Conservation (phyloP, 1,140 invertebrate genomes). For the Meteorus sp. region DNA sequence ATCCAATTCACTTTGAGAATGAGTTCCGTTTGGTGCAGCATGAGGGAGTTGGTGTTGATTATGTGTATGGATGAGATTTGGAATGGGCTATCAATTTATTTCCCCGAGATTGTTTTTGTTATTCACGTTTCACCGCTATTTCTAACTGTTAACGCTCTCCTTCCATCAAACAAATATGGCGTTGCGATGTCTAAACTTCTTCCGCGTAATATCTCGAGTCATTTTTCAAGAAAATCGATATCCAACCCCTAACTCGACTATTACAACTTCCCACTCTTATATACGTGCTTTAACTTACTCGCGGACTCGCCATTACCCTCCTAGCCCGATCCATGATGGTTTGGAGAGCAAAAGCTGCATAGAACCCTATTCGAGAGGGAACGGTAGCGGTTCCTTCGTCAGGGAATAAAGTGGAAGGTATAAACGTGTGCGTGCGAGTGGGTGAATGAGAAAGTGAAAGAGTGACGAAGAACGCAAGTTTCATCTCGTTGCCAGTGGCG, state of each 20-base stretch:
- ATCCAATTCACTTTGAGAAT: too few relatives aligned
- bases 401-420: background rate
- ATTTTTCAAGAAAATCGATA: constrained; percentile 21
- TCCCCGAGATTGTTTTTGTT: too few relatives aligned
- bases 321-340: constrained; percentile 6
- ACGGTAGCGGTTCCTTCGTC: background rate
- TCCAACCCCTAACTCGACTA: too few relatives aligned
- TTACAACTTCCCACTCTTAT: too few relatives aligned
- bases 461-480: background rate
- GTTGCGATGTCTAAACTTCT: background rate
- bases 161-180: too few relatives aligned
- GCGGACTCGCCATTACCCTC: background rate
- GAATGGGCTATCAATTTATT: background rate
- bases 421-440: background rate
- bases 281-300: too few relatives aligned
- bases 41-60: too few relatives aligned
- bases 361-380: background rate
- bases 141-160: constrained; percentile 11
- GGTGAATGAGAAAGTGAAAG: background rate
- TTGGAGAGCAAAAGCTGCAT: constrained; percentile 9
- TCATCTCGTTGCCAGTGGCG: constrained; percentile 11
- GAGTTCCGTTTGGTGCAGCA: too few relatives aligned
- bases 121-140: too few relatives aligned
- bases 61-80: too few relatives aligned
- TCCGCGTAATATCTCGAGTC: constrained; percentile 9